Base-by-base conservation (phyloP, 1,140 invertebrate genomes). In the Drosophila lacertosa region DNA sequence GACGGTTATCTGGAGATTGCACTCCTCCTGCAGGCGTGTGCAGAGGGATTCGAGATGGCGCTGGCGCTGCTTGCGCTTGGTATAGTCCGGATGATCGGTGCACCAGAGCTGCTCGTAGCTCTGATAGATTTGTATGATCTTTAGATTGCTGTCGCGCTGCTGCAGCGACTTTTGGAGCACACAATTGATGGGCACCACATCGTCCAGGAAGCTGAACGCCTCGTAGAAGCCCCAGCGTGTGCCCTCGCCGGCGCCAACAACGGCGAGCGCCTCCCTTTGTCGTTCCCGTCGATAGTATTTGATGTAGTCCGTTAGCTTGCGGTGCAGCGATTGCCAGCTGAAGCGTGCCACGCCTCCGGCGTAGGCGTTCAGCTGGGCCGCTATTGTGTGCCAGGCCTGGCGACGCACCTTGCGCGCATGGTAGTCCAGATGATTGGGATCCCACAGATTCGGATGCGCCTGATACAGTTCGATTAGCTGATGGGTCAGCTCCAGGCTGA, bases 401-500 rank as follows among this genome's bases (percentile, higher is more conserved):
- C 80, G 77, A 0, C 89, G 72, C 9, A 68, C 63, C 6, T 58
- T 59, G 0, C 89, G 65, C 1, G 50, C 39, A 20, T 72, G 69
- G 33, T 74, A 90, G 62, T 90, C 89, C 32, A 82, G 44, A 50
- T 90, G 74, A 65, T 89, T 84, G 40, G 89, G 89, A 65, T 90
- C 70, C 89, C 89, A 90, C 0, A 90, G 77, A 33, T 76, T 72
- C 0, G 79, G 67, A 4, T 90, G 66, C 7, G 15, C 26, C n/a
- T 55, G 72, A 18, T 86, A 90, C 2, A 89, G 54, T 0, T 60
- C 48, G 7, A 90, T 82, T 0, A 90, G 62, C 15, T 67, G 64
- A 2, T 54, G 45, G 2, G 83, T 76, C 39, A 82, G 54, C 0
- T 51, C 50, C 5, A 73, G 29, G 0, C 53, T 74, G 3, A 90